These are phyloP conservation scores for Dastarcus helophoroides DNA, from an alignment of 2,888 invertebrate species.

Conservation along the genomic window DNA sequence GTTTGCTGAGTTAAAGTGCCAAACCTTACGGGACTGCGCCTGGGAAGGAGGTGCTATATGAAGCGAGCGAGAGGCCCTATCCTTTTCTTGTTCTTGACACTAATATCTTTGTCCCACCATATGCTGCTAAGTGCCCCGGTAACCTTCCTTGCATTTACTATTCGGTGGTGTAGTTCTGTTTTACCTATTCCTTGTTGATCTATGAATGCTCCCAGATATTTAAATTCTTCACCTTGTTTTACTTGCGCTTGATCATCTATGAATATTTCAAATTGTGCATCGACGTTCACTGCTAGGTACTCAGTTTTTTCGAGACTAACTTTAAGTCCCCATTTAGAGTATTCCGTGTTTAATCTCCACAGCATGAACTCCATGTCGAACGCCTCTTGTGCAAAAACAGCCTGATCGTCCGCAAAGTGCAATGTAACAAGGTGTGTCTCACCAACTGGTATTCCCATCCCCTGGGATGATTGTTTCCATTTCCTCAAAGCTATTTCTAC, in stretches of 20 bases:
- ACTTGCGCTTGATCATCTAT: slow-evolving; percentile 5
- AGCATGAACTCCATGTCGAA: slow-evolving; percentile 6
- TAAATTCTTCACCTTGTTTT: slow-evolving; percentile 2
- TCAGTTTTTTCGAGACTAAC: slow-evolving; percentile 10
- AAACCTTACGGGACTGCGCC: no score
- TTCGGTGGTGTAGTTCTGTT: background rate
- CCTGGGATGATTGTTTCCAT: slow-evolving; percentile 1
- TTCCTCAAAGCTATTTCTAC: slow-evolving; percentile 5
- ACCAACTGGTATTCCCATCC: slow-evolving; percentile 5
- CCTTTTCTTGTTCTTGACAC: background rate
- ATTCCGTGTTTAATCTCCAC: slow-evolving; percentile 6
- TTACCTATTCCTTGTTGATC: background rate
- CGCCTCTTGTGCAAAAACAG: slow-evolving; percentile 2
- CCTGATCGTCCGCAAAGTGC: slow-evolving; percentile 6
- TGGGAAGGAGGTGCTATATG: no score
- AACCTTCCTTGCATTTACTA: background rate
- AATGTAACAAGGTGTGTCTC: background rate
- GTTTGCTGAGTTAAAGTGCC: no score
- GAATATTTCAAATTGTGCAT: slow-evolving; percentile 2
- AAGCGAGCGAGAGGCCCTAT: no score
- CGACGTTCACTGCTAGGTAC: slow-evolving; percentile 7
- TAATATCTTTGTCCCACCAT: slow-evolving; percentile 5
- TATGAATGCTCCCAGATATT: background rate
- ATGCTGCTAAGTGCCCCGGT: slow-evolving; percentile 1
- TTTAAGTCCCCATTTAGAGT: slow-evolving; percentile 9